Conservation (phyloP, 2,797 vertebrate species). For the Lates japonicus region DNA sequence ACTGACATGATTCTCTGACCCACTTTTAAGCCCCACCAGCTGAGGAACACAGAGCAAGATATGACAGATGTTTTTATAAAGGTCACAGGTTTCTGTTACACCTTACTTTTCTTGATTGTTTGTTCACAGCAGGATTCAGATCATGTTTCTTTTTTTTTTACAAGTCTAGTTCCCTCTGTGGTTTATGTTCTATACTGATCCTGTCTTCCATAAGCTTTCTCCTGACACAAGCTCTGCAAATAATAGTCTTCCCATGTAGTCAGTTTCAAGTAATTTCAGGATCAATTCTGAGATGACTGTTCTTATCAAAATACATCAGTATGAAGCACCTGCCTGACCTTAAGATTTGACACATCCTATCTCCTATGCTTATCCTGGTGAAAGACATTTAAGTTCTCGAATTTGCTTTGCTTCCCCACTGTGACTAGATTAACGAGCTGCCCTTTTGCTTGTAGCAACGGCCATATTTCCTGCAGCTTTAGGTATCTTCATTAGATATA, state of each 20-base stretch:
- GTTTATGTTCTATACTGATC: constrained; percentile 12
- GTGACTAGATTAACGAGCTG: constrained; percentile 89
- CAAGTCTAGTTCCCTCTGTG: constrained; percentile 18
- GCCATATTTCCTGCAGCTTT: constrained; percentile 86
- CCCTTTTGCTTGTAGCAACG: constrained; percentile 86
- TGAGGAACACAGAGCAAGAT: constrained; percentile 35
- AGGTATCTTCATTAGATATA: constrained; percentile 89
- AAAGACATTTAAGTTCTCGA: constrained; percentile 80
- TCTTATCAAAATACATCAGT: constrained; percentile 74
- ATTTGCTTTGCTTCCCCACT: constrained; percentile 79
- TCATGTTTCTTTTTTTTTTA: constrained; percentile 17
- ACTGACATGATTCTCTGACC: constrained; percentile 40
- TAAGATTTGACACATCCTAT: constrained; percentile 79
- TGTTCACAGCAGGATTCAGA: constrained; percentile 54
- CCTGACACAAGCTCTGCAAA: constrained; percentile 47
- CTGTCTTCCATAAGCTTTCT: constrained; percentile 10
- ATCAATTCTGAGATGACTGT: constrained; percentile 63
- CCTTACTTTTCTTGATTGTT: constrained; percentile 59
- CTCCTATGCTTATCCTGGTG: constrained; percentile 74
- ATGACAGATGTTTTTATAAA: constrained; percentile 64
- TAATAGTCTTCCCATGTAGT: constrained; percentile 56
- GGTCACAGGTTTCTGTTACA: constrained; percentile 60
- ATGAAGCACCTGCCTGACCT: constrained; percentile 77
- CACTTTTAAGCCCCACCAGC: constrained; percentile 50
- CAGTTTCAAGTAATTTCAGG: constrained; percentile 62